Evolutionary conservation across 2,113 vertebrate species (phyloP).

Genomic region (Jaculus jaculus): DNA sequence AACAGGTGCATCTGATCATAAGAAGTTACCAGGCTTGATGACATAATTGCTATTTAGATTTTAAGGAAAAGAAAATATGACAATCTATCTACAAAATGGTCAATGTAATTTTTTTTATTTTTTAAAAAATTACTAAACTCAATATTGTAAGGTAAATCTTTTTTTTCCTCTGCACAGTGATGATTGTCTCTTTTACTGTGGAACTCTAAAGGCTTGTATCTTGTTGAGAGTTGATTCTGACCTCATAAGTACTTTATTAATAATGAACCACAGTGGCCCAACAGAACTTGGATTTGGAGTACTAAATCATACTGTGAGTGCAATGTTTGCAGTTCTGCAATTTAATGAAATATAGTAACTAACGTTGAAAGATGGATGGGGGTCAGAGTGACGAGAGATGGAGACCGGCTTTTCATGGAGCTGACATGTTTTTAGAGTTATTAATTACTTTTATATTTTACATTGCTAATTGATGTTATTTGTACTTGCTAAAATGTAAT

Average conservation of each 20-base stretch:
- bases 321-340: conserved; percentile 44
- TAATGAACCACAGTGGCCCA: conserved; percentile 63
- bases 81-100: neutral
- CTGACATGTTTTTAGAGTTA: conserved; percentile 29
- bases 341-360: conserved; percentile 39
- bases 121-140: neutral
- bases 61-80: neutral
- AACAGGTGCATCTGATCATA: neutral
- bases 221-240: conserved; percentile 65
- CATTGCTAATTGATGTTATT: conserved; percentile 63
- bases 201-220: conserved; percentile 16
- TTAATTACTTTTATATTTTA: conserved; percentile 68
- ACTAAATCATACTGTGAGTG: conserved; percentile 71
- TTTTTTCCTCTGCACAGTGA: neutral
- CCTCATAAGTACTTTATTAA: conserved; percentile 70
- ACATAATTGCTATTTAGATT: conserved; percentile 23
- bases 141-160: neutral
- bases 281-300: conserved; percentile 24
- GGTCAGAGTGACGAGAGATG: neutral
- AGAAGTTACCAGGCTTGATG: neutral
- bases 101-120: neutral
- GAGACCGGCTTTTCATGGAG: neutral
- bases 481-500: conserved; percentile 59
- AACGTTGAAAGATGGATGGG: conserved; percentile 25
- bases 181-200: neutral